Evolutionary conservation across 2,797 vertebrate genomes (phyloP), one percentile per base, ranked within the genome.

Genomic region (Botia almorhae): DNA sequence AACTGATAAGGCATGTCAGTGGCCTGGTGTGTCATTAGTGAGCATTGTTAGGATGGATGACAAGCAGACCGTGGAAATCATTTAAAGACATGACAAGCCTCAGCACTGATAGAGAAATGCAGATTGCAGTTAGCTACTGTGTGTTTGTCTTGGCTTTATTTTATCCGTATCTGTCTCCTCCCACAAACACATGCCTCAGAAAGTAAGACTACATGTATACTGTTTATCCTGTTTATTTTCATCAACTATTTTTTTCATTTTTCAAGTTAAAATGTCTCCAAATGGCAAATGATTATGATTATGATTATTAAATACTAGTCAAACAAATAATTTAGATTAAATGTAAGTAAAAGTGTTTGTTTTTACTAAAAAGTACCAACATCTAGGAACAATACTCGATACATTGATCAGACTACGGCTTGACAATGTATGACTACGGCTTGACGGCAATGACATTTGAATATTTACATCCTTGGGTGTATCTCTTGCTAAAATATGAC

Each of bases 1-100:
- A 48, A 46, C 50, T 81, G 29, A 75, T 82, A 78, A 56, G 65
- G 56, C 43, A 73, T 73, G 65, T 71, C 78, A 78, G 78, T 43
- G 69, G 78, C 81, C 69, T 78, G 65, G 50, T 81, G 81, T 83
- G 74, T 83, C 81, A 85, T 83, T 81, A 85, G 71, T 53, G 81
- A 74, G 78, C 58, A 85, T 83, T 85, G 84, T 85, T 85, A 71
- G 74, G 21, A 79, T 75, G 71, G 65, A 79, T 74, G 74, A 74
- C 74, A 60, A 81, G 74, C 70, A 73, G 74, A 53, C 63, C 33
- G 48, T 71, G 33, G 73, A 80, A 74, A 78, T 72, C 60, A 71
- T 78, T 60, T 67, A 36, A 51, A 61, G 73, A 53, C 26, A 65
- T 19, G 60, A 70, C 48, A 36, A 70, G 50, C 26, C 16, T 14